phyloP scores from a whole-genome alignment of 1,140 invertebrate genomes.

The Drosophila kohkoa region DNA sequence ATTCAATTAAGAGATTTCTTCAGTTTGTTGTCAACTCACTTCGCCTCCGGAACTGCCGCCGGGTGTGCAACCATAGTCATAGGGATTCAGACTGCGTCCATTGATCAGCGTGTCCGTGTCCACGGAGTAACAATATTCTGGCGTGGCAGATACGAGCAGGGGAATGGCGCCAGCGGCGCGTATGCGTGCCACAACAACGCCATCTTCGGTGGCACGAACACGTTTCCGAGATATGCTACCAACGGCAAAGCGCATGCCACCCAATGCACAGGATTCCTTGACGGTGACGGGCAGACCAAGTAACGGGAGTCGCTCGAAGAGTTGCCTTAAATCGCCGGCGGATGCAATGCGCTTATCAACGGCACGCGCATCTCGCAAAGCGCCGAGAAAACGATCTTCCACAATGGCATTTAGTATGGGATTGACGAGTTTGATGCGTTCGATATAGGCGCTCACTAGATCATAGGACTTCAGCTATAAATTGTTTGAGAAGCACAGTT shows the following conservation, averaged over 20 bases:
- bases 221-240: constrained; percentile 87
- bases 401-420: constrained; percentile 90
- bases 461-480: constrained; percentile 87
- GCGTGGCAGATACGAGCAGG: constrained; percentile 91
- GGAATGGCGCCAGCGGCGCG: constrained; percentile 90
- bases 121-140: constrained; percentile 91
- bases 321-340: constrained; percentile 60
- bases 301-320: constrained; percentile 87
- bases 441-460: constrained; percentile 89
- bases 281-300: constrained; percentile 91
- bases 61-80: constrained; percentile 87
- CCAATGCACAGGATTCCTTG: constrained; percentile 89
- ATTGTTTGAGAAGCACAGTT: not conserved
- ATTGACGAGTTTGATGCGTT: constrained; percentile 90
- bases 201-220: constrained; percentile 87
- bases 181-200: constrained; percentile 87
- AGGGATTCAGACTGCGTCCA: constrained; percentile 92
- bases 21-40: constrained; percentile 81
- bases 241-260: constrained; percentile 88
- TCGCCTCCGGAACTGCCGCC: constrained; percentile 93
- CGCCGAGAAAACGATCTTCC: constrained; percentile 88
- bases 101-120: constrained; percentile 90
- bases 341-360: constrained; percentile 85
- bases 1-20: not conserved
- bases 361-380: constrained; percentile 88